Conservation (phyloP, 2,113 vertebrate genomes). For the Paedocypris sp. region DNA sequence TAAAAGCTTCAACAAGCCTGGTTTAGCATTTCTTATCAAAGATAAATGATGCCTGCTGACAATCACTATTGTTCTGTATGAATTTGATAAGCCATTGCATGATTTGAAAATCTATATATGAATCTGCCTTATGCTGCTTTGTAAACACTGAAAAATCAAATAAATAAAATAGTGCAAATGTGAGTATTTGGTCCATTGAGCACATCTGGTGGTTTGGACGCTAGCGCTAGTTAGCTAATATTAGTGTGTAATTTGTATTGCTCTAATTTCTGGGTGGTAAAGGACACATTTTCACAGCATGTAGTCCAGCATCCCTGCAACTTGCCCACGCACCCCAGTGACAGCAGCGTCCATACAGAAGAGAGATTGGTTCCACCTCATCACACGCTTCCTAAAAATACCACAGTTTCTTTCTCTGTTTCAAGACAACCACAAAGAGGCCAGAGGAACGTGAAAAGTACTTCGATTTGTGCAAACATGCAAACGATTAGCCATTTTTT, state of each 20-base stretch:
- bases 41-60: no score
- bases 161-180: no score
- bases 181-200: background rate
- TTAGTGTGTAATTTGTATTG: constrained; percentile 18
- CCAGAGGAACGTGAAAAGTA: constrained; percentile 48
- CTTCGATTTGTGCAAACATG: constrained; percentile 45
- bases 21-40: no score
- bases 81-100: no score
- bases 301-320: constrained; percentile 18
- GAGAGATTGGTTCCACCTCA: constrained; percentile 61
- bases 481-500: no score
- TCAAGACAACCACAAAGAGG: constrained; percentile 53
- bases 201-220: background rate
- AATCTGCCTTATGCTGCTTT: no score
- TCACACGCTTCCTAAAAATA: constrained; percentile 60
- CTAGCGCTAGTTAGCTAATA: background rate
- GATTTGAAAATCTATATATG: no score
- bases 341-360: constrained; percentile 56
- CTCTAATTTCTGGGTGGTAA: constrained; percentile 18
- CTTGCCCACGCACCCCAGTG: constrained; percentile 38
- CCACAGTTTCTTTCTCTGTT: constrained; percentile 47
- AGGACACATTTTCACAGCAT: constrained; percentile 25
- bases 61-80: no score
- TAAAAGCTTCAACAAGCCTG: no score
- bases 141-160: no score